Percentiles rank a stretch among this genome's conserved stretches.
phyloP scores from a whole-genome alignment of 2,888 invertebrate species.

The Priocnemis perturbator region DNA sequence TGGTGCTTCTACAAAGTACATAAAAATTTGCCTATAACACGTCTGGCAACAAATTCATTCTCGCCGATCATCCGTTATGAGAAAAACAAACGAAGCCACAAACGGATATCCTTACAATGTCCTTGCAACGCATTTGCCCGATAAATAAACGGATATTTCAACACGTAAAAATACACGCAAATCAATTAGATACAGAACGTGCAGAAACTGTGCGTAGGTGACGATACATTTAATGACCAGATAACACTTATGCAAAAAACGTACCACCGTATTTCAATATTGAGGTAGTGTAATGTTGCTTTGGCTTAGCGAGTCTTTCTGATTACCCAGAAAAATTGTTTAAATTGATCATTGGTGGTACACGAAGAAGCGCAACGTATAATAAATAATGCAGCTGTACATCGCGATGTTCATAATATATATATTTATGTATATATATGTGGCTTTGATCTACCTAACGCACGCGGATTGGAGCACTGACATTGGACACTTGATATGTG shows the following conservation, averaged over 20 bases:
- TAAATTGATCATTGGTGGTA: slow-evolving; percentile 47
- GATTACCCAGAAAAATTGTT: slow-evolving; percentile 42
- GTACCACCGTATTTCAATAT: slow-evolving; percentile 46
- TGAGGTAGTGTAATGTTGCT: slow-evolving; percentile 57
- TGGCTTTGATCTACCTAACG: not conserved
- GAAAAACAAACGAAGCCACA: no score
- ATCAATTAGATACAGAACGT: no score
- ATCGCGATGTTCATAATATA: slow-evolving; percentile 10
- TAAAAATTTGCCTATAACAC: no score
- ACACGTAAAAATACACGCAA: no score
- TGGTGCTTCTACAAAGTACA: no score
- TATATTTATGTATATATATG: slow-evolving; percentile 6
- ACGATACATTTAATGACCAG: slow-evolving; percentile 1
- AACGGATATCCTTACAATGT: not conserved
- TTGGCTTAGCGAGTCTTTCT: slow-evolving; percentile 52
- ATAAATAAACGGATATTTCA: slow-evolving; percentile 1
- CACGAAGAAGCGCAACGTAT: slow-evolving; percentile 22
- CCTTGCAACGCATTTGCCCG: not conserved
- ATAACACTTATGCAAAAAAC: slow-evolving; percentile 9
- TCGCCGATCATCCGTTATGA: no score
- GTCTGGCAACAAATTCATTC: no score
- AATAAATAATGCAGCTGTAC: slow-evolving; percentile 36
- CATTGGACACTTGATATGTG: slow-evolving; percentile 30
- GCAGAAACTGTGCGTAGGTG: slow-evolving; percentile 8
- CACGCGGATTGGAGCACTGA: slow-evolving; percentile 19